phyloP scores from a whole-genome alignment of 92 coral and sea anemone genomes.

The Umimayanthus kanabou region DNA sequence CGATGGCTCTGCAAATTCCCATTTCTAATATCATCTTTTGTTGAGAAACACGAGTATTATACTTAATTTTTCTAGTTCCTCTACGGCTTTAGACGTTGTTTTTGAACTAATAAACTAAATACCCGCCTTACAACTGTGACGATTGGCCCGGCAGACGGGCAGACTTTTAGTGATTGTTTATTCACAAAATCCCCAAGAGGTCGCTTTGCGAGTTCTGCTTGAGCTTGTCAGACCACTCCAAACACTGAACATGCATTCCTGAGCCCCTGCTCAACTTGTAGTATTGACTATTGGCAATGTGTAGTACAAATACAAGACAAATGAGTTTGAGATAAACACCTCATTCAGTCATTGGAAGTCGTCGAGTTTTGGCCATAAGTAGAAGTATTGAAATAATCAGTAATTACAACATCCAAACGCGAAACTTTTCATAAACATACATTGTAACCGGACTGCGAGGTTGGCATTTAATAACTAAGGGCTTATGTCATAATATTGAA shows the following conservation, averaged over 20 bases:
- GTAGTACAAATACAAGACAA: too few relatives aligned
- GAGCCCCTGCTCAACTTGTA: background rate
- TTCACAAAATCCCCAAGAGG: background rate
- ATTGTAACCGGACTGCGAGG: background rate
- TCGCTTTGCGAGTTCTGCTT: background rate
- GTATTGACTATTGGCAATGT: too few relatives aligned
- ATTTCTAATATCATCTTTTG: background rate
- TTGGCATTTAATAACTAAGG: background rate
- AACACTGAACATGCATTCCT: background rate
- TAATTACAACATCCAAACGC: background rate
- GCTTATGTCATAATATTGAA: background rate
- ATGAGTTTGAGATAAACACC: background rate
- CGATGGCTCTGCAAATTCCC: background rate
- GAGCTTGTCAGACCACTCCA: background rate
- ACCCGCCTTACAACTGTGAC: background rate
- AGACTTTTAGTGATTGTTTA: background rate
- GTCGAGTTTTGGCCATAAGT: background rate
- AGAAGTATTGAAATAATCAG: background rate
- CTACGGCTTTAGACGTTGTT: background rate
- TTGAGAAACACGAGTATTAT: background rate
- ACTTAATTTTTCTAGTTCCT: too few relatives aligned
- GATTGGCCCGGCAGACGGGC: background rate
- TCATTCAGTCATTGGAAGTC: background rate
- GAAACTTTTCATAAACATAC: background rate
- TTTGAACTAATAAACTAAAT: background rate